Conservation (phyloP, 2,113 vertebrate species). For the Megaceryle torquata region DNA sequence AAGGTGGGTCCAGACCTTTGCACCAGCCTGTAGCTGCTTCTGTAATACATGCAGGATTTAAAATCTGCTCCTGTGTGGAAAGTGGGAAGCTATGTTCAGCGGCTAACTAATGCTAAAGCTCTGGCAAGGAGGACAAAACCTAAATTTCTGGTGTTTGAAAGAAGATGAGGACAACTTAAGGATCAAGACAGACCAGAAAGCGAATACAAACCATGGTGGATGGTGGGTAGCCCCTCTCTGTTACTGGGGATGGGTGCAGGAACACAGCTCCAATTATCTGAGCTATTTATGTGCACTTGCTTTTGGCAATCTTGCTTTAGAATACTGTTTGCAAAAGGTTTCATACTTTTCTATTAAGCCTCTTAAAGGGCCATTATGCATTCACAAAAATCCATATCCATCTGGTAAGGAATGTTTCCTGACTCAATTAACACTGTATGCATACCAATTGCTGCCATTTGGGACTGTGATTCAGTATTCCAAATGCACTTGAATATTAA, state of each 20-base stretch:
- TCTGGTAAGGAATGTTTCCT: conserved; percentile 50
- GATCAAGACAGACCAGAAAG: background rate
- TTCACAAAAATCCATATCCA: conserved; percentile 63
- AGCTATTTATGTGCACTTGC: conserved; percentile 66
- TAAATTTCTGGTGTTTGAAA: background rate
- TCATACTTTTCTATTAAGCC: conserved; percentile 65
- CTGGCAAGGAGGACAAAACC: background rate
- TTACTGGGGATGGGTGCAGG: background rate
- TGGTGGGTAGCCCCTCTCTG: background rate
- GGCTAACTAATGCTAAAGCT: background rate
- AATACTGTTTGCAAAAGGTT: conserved; percentile 56
- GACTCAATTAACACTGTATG: background rate
- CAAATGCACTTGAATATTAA: background rate
- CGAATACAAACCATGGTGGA: background rate
- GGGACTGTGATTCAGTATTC: conserved; percentile 14
- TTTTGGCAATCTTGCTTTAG: conserved; percentile 64
- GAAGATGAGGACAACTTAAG: background rate
- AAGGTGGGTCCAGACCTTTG: background rate
- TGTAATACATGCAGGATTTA: background rate
- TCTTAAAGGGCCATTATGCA: conserved; percentile 61
- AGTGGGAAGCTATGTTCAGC: background rate
- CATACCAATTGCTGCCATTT: conserved; percentile 11
- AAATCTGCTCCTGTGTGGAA: fast-evolving
- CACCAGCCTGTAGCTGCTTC: background rate
- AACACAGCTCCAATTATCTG: conserved; percentile 30